A percentile compares a stretch with the other conserved stretches of the same genome.
Evolutionary conservation across 2,113 vertebrate genomes (phyloP).

Genomic region (Cyprinus carpio): DNA sequence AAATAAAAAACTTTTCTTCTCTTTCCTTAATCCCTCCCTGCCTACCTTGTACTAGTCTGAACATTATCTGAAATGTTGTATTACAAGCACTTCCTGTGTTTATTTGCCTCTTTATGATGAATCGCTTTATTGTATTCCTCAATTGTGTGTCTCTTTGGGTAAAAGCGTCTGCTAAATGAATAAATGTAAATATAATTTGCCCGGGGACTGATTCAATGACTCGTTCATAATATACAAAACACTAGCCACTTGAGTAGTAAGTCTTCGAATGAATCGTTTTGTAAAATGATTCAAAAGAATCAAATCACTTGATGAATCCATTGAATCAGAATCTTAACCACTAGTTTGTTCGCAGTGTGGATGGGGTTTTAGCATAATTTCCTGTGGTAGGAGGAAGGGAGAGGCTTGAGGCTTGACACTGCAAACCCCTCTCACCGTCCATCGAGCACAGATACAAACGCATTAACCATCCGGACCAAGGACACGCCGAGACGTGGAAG

Average conservation of each 20-base stretch:
- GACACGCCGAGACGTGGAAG: background rate
- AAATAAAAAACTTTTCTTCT: too few species aligned
- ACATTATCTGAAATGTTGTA: too few species aligned
- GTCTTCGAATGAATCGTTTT: background rate
- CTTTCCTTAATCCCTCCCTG: too few species aligned
- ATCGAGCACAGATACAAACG: background rate
- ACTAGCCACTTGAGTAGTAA: background rate
- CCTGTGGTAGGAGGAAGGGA: conserved; percentile 24
- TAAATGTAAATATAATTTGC: too few species aligned
- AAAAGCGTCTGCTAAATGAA: too few species aligned
- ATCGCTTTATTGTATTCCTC: too few species aligned
- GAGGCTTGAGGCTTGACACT: background rate
- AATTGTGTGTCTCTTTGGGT: too few species aligned
- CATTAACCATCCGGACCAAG: background rate
- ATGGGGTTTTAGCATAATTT: background rate
- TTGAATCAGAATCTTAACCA: background rate
- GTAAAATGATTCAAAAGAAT: background rate
- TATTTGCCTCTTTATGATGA: too few species aligned
- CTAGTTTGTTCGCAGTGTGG: background rate
- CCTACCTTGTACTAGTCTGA: too few species aligned
- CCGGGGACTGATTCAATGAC: too few species aligned
- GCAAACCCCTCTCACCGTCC: background rate
- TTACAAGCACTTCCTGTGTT: too few species aligned
- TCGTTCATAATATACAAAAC: too few species aligned
- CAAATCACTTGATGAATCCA: background rate